These are phyloP conservation scores for Drosophila falleni DNA, from an alignment of 2,888 invertebrate genomes.

Conservation along the genomic window DNA sequence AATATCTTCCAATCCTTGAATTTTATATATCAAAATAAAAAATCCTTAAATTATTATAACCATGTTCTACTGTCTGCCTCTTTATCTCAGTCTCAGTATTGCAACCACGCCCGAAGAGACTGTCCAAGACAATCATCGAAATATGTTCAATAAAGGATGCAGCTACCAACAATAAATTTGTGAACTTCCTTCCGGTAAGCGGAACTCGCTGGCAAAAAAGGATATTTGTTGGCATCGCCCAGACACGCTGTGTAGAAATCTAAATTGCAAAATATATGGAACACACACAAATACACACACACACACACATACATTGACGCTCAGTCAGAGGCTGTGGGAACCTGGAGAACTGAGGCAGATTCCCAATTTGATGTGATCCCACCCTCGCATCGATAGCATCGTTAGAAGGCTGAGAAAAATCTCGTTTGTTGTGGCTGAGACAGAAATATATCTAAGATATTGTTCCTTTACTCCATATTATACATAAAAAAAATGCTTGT, in stretches of 20 bases:
- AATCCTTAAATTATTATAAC: neutral
- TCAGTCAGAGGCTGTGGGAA: conserved; percentile 55
- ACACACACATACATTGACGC: conserved; percentile 12
- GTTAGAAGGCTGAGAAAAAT: conserved; percentile 72
- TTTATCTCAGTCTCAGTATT: neutral
- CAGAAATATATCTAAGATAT: conserved; percentile 27
- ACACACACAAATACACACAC: conserved; percentile 34
- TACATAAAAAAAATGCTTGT: conserved; percentile 1
- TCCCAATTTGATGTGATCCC: conserved; percentile 77
- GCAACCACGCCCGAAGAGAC: conserved; percentile 33
- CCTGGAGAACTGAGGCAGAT: conserved; percentile 44
- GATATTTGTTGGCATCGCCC: conserved; percentile 55
- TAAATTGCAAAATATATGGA: conserved; percentile 80
- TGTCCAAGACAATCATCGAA: conserved; percentile 35
- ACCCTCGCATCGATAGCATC: conserved; percentile 78
- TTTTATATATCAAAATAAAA: neutral
- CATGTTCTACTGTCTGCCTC: neutral
- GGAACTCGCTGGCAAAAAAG: conserved; percentile 62
- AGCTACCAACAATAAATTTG: conserved; percentile 47
- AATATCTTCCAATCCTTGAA: neutral
- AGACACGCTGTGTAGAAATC: conserved; percentile 68
- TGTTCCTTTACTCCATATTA: conserved; percentile 3
- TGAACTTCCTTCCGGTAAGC: conserved; percentile 78
- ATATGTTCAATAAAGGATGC: conserved; percentile 29
- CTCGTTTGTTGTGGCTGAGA: conserved; percentile 69